Base-by-base conservation (phyloP, 2,113 vertebrate species). In the Dermatemys mawii region DNA sequence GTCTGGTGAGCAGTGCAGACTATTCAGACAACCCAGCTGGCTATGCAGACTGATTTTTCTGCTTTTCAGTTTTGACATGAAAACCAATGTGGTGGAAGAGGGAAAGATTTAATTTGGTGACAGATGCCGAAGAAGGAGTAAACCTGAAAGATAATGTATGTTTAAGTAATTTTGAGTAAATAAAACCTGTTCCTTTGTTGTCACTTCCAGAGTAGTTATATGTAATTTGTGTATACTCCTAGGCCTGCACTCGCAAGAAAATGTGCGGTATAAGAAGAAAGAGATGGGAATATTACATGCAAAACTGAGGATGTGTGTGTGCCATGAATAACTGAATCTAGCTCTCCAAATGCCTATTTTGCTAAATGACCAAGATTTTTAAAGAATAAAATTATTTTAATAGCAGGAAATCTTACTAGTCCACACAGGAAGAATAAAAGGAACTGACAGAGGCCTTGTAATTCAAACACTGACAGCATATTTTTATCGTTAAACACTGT, bases 401-500 rank as follows among this genome's bases (percentile, higher is more conserved):
- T 27, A 32, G 90, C 88, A 87, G 94, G 94, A 94, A 95, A 91
- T 84, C 84, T 96, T 79, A 50, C 79, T 70, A 90, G 44, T 27
- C 86, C 79, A 49, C 92, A 51, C 70, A 83, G 92, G 89, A 94
- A 87, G 90, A 96, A 26, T 86, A 85, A 81, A 24, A 93, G 80
- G 88, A 78, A 54, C 85, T 89, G 93, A 86, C 90, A 96, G 87
- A 96, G 87, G 46, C 70, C 90, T 79, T 81, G 29, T 93, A 76
- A 96, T 95, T 97, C 70, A 60, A 96, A 70, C 85, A 49, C 82
- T 49, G 89, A 55, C 87, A 90, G 95, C 79, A 85, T 67, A 5
- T 82, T 94, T 76, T 93, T 86, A 76, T 83, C 95, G 87, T 92
- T 96, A 90, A 86, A 89, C 93, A 89, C 26, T 27, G 44, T 86